Evolutionary conservation across 2,797 vertebrate species (phyloP).

Genomic region (Notamacropus eugenii): DNA sequence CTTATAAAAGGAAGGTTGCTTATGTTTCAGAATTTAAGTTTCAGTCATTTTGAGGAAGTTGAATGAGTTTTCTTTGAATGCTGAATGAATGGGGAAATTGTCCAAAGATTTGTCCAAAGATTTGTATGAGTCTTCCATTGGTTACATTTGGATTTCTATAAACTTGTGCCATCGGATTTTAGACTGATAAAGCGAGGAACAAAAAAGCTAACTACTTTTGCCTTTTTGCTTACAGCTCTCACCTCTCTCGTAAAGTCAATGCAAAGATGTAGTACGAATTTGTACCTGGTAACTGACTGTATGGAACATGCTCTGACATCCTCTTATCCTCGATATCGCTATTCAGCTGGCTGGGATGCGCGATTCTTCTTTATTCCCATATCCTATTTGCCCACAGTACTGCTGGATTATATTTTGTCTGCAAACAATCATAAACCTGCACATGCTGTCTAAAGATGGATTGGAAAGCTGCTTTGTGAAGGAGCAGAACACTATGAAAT

Average conservation of each 20-base stretch:
- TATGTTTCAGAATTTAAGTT: slow-evolving; percentile 1
- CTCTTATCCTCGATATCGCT: slow-evolving; percentile 73
- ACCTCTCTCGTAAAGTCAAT: accelerated
- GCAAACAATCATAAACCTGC: neutral
- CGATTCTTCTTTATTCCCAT: slow-evolving; percentile 69
- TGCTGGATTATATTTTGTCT: slow-evolving; percentile 62
- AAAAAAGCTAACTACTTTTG: slow-evolving; percentile 4
- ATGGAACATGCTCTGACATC: slow-evolving; percentile 76
- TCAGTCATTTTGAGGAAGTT: neutral
- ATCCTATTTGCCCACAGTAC: slow-evolving; percentile 79
- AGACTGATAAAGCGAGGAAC: neutral
- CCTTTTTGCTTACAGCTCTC: slow-evolving; percentile 27
- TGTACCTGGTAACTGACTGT: slow-evolving; percentile 68
- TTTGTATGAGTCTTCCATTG: neutral
- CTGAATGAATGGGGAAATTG: neutral
- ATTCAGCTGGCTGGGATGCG: slow-evolving; percentile 74
- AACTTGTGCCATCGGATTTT: neutral
- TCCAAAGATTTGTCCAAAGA: slow-evolving; percentile 7
- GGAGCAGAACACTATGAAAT: neutral
- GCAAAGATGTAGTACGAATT: neutral
- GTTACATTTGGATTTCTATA: neutral
- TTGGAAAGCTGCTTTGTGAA: neutral
- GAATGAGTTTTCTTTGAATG: neutral
- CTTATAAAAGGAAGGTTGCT: neutral
- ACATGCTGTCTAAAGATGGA: slow-evolving; percentile 25